phyloP scores from a whole-genome alignment of 1,140 invertebrate species.

The Lordiphosa collinella region DNA sequence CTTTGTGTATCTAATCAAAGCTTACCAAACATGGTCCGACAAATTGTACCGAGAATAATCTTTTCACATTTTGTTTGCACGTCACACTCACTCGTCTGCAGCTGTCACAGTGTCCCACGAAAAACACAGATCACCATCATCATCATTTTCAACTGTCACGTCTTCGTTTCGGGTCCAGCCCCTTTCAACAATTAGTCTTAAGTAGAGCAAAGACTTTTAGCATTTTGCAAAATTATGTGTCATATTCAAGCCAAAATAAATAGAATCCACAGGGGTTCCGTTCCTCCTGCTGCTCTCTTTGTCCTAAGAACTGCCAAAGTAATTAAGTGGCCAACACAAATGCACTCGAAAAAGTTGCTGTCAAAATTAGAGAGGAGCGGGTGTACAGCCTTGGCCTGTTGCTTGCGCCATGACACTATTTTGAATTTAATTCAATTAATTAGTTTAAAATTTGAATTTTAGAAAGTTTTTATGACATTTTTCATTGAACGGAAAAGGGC shows the following conservation, averaged over 20 bases:
- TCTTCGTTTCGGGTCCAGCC: conserved; percentile 14
- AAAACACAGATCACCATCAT: conserved; percentile 31
- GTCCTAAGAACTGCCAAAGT: conserved; percentile 38
- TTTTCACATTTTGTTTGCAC: conserved; percentile 12
- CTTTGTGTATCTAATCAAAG: conserved; percentile 4
- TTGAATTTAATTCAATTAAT: conserved; percentile 47
- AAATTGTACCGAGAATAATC: neutral
- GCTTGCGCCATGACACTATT: conserved; percentile 31
- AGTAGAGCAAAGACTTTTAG: conserved; percentile 30
- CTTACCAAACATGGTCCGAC: neutral
- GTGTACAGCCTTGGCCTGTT: conserved; percentile 26
- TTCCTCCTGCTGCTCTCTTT: neutral
- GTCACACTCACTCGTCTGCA: conserved; percentile 14
- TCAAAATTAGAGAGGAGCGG: conserved; percentile 18
- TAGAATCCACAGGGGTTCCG: conserved; percentile 21
- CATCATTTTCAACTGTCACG: conserved; percentile 32
- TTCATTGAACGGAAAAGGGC: no score
- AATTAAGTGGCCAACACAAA: conserved; percentile 37
- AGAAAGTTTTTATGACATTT: no score
- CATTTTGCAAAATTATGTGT: conserved; percentile 35
- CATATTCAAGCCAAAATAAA: conserved; percentile 46
- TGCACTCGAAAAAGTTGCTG: conserved; percentile 23
- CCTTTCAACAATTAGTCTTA: conserved; percentile 50
- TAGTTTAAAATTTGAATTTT: conserved; percentile 36
- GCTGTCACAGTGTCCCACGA: no score